Base-by-base conservation (phyloP, 2,797 vertebrate species). In the Euphonia xanthogaster region DNA sequence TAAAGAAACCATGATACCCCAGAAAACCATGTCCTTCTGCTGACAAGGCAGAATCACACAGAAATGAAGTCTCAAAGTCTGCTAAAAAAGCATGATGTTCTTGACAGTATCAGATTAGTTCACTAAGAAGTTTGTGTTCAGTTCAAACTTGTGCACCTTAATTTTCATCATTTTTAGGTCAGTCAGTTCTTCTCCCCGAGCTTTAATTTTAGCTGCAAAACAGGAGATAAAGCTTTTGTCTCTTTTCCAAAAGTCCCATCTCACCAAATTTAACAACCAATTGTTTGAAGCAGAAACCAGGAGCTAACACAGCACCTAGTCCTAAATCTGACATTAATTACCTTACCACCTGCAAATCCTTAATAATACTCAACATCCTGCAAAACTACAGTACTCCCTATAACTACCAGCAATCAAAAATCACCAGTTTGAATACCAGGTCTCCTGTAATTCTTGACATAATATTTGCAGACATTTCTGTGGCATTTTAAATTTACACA, bases 401-500 rank as follows among this genome's bases (percentile, higher is more conserved):
- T 9, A 80, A 93, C 77, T 16, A 63, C 7, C n/a, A 74, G 30
- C 61, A 76, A 63, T 12, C 22, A 70, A 92, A 95, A 82, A 73
- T 60, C 35, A 48, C 42, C 35, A 75, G n/a, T 50, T 79, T 63
- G 60, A 82, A 65, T 50, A 61, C 18, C 14, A 40, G 4, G 6
- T 37, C 45, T 89, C 68, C 62, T 90, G 79, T 60, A 86, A 70
- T 76, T 68, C 67, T 60, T 53, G 40, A 53, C 37, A 4, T 21
- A 66, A 33, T 76, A 89, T 40, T 55, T 30, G 37, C 66, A 84
- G 73, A 93, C 68, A 57, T 82, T 87, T 87, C 71, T 71, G 63
- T 63, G 60, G 61, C 25, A 22, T 27, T 61, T 27, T 67, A 30
- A 70, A 91, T 94, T 91, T 80, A 83, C 85, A 88, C 65, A 74